Percentiles rank a stretch among this genome's conserved stretches.
phyloP scores from a whole-genome alignment of 2,888 invertebrate genomes.

The Mamestra brassicae region DNA sequence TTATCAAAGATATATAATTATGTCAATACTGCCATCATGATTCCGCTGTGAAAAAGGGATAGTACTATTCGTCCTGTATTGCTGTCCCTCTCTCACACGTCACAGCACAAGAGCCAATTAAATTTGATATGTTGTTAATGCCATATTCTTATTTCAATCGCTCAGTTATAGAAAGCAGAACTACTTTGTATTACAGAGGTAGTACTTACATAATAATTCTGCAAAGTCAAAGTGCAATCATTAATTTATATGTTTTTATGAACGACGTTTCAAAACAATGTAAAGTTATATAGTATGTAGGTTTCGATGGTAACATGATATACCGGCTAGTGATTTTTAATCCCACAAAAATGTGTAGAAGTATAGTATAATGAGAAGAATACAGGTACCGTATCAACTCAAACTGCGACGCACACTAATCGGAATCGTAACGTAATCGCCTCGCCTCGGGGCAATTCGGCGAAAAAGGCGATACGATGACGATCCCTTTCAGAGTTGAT shows the following conservation, averaged over 20 bases:
- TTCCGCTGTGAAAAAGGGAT: neutral
- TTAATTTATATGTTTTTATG: conserved; percentile 18
- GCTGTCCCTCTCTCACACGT: neutral
- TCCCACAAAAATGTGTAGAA: neutral
- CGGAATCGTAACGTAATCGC: no score
- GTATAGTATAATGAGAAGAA: conserved; percentile 5
- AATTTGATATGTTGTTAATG: neutral
- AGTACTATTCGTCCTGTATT: neutral
- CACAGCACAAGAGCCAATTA: neutral
- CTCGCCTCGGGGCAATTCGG: no score
- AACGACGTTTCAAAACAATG: conserved; percentile 20
- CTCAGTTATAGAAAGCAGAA: conserved; percentile 2
- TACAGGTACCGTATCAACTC: no score
- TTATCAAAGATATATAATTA: neutral
- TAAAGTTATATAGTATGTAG: neutral
- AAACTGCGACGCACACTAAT: no score
- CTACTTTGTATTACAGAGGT: conserved; percentile 6
- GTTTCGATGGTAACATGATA: conserved; percentile 2
- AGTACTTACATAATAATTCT: conserved; percentile 49
- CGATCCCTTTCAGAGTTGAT: no score
- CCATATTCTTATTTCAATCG: neutral
- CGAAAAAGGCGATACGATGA: no score
- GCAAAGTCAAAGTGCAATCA: conserved; percentile 36
- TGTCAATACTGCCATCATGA: neutral
- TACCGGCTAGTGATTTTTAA: conserved; percentile 30